Percentiles rank a stretch among this genome's conserved stretches.
Conservation (phyloP, 1,140 invertebrate species). For the Bemisia tabaci region DNA sequence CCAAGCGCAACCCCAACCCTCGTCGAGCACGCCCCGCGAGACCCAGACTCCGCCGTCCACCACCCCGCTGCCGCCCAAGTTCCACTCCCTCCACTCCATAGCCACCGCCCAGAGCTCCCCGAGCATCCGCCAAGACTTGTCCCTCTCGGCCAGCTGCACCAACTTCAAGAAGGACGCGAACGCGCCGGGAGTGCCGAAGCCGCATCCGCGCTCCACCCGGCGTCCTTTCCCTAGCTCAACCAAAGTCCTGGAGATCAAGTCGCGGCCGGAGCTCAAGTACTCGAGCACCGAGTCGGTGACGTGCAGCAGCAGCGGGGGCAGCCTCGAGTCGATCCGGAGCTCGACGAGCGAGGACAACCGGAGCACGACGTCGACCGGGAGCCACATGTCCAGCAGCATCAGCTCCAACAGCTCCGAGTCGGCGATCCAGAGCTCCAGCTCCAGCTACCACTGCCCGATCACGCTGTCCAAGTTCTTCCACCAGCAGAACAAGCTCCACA, state of each 20-base stretch:
- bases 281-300: constrained; percentile 75
- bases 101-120: constrained; percentile 63
- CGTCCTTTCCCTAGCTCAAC: constrained; percentile 24
- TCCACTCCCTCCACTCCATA: constrained; percentile 46
- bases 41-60: constrained; percentile 64
- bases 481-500: constrained; percentile 56
- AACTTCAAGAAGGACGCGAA: constrained; percentile 47
- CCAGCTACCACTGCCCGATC: constrained; percentile 27
- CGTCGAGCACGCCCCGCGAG: constrained; percentile 32
- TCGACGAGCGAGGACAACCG: constrained; percentile 69
- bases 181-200: constrained; percentile 20
- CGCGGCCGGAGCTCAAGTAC: constrained; percentile 49
- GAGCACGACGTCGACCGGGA: constrained; percentile 64
- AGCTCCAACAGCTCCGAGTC: constrained; percentile 73
- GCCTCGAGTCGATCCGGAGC: constrained; percentile 66
- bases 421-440: constrained; percentile 31
- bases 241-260: constrained; percentile 51
- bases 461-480: constrained; percentile 26
- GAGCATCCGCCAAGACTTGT: constrained; percentile 53
- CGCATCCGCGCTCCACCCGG: neutral
- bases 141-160: constrained; percentile 44
- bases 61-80: constrained; percentile 63
- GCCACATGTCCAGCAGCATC: constrained; percentile 54
- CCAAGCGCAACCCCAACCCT: constrained; percentile 22
- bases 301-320: constrained; percentile 65